Evolutionary conservation across 1,140 invertebrate species (phyloP), one percentile per base, ranked within the genome.

Genomic region (Aporrectodea caliginosa): DNA sequence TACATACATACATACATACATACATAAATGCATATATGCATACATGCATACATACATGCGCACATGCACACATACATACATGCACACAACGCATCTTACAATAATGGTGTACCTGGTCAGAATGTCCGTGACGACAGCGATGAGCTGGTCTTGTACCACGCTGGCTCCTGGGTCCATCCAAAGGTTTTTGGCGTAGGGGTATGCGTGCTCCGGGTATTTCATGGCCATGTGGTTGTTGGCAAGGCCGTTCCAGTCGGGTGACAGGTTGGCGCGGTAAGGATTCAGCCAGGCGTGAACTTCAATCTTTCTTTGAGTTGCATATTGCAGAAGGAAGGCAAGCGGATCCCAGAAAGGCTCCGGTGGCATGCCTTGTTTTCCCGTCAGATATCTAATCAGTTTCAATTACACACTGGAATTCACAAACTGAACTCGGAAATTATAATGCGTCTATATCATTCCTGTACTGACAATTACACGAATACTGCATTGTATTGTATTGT

Each of bases 231-330:
- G 85, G 35, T 84, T 86, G 1, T 80, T 68, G 2, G 85, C 85
- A 16, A 86, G 74, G 0, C 83, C 84, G 1, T 79, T 73, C 82
- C 75, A 22, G 83, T 84, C 80, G 82, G 77, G 33, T 35, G 32
- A 35, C 33, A 78, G 31, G 32, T 72, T 74, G 31, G 81, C 82
- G 43, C 81, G 79, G 79, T 87, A 87, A 1, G 86, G 86, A 75
- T 87, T 87, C 70, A 86, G 84, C 86, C 86, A 87, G 0, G 85
- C 84, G 79, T 87, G 86, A 0, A 87, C 82, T 75, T 87, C 85
- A 35, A 87, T 84, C 35, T 84, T 84, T 35, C 84, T 75, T 16
- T 68, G 73, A 73, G 85, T 84, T 0, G 84, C 84, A 73, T 85
- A 83, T 2, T 77, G 31, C 1, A 86, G 73, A 1, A 83, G 74